A percentile compares a stretch with the other conserved stretches of the same genome.
Conservation (phyloP, 2,113 vertebrate species). For the Poecilia latipinna region DNA sequence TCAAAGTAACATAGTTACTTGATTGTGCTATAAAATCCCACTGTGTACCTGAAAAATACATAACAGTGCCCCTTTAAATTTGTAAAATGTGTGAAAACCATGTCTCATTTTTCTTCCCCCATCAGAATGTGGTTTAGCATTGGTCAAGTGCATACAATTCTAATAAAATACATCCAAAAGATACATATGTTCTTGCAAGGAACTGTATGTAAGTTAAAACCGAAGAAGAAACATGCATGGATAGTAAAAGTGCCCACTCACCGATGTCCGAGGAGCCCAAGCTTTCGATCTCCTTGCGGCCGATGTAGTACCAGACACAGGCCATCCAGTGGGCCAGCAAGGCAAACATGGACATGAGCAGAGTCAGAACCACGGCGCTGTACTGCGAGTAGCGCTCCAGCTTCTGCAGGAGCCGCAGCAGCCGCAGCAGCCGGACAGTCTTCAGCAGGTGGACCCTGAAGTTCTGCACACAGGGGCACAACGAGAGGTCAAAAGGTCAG, state of each 20-base stretch:
- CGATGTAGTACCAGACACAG: slow-evolving; percentile 86
- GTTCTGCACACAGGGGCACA: slow-evolving; percentile 64
- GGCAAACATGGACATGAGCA: slow-evolving; percentile 87
- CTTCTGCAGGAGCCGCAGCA: slow-evolving; percentile 84
- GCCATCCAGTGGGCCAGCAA: slow-evolving; percentile 88
- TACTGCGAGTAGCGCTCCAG: slow-evolving; percentile 86
- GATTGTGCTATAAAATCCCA: too few relatives aligned
- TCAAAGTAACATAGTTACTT: too few relatives aligned
- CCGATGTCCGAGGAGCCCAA: slow-evolving; percentile 82
- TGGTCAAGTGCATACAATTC: background rate
- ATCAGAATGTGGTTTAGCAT: too few relatives aligned
- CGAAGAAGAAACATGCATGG: background rate
- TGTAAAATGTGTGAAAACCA: too few relatives aligned
- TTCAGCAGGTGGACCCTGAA: slow-evolving; percentile 85
- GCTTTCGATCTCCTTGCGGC: slow-evolving; percentile 80
- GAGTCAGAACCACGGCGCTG: slow-evolving; percentile 84
- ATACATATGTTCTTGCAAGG: background rate
- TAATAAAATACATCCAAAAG: background rate
- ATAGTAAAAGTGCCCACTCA: slow-evolving; percentile 47
- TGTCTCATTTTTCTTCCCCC: too few relatives aligned
- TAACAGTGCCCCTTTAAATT: too few relatives aligned
- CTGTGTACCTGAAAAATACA: too few relatives aligned
- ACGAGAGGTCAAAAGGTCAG: background rate
- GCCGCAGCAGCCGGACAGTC: slow-evolving; percentile 81
- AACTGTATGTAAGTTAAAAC: background rate